A percentile compares a stretch with the other conserved stretches of the same genome.
phyloP scores from a whole-genome alignment of 1,140 invertebrate genomes.

The Mylabris phalerata region DNA sequence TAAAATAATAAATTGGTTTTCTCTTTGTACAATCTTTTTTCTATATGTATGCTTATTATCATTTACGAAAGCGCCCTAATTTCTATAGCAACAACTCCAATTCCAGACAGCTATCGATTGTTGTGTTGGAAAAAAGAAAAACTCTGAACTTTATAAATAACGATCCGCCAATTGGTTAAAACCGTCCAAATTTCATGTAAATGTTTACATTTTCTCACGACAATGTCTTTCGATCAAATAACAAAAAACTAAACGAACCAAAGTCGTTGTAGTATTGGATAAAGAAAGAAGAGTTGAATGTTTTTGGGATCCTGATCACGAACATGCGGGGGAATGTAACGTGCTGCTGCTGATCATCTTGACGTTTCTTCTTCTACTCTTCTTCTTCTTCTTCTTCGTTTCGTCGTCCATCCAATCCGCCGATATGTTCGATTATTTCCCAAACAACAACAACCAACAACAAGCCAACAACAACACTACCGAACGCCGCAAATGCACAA shows the following conservation, averaged over 20 bases:
- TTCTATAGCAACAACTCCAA: no score
- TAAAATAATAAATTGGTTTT: no score
- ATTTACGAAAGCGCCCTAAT: no score
- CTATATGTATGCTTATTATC: no score
- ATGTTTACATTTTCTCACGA: conserved; percentile 21
- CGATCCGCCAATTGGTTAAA: no score
- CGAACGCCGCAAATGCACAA: not conserved
- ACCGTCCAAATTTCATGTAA: conserved; percentile 6
- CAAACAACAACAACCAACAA: not conserved
- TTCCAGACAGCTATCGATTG: no score
- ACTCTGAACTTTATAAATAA: no score
- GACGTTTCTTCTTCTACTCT: no score
- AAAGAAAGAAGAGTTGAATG: not conserved
- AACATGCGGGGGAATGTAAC: conserved; percentile 6
- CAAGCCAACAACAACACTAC: not conserved
- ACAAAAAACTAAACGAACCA: not conserved
- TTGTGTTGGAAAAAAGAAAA: no score
- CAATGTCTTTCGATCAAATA: not conserved
- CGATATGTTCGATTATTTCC: not conserved
- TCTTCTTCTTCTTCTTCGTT: not conserved
- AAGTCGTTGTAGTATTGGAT: not conserved
- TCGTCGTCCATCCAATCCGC: not conserved
- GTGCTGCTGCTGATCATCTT: conserved; percentile 6
- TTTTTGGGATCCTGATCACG: conserved; percentile 20
- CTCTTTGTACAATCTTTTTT: no score